Base-by-base conservation (phyloP, 2,888 invertebrate genomes). In the Actias luna region DNA sequence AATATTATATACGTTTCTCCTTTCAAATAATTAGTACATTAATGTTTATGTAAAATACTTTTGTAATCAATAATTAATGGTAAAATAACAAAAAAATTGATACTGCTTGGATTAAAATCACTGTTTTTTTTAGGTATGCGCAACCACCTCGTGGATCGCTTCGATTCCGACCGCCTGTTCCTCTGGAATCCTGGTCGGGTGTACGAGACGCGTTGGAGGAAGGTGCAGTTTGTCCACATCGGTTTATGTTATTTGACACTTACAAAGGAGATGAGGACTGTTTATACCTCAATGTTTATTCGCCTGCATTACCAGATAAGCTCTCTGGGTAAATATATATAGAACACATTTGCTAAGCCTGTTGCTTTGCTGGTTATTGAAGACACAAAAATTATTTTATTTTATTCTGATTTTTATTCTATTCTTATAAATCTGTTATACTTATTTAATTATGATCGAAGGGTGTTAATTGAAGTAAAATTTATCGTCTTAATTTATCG, bases 161-260 rank as follows among this genome's bases (percentile, higher is more conserved):
- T 10, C 84, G 94, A 68, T 94, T 94, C 77, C 89, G 94, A 25
- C 90, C 94, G 2, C 95, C 95, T 0, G 89, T 92, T 14, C 93
- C 94, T 0, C 88, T 94, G 73, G 93, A 93, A 67, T 87, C 94
- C 0, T 95, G 95, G 95, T 82, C 92, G 0, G 95, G 94, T 0
- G 86, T 94, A 1, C 92, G 95, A 63, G 95, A 96, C 78, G 96
- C 96, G 0, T 88, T 95, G 1, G 93, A 94, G 55, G 95, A 95
- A 73, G 94, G 95, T 5, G 93, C 95, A n/a, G 94, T 94, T 14
- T 96, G 96, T 75, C 95, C 95, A 0, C 96, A 96, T 78, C 88
- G 94, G 70, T 94, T 94, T 79, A 92, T 94, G 93, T 88, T 96
- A 77, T 90, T 95, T 86, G 94, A 94, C 75, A 94, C 94, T 1